A percentile compares a stretch with the other conserved stretches of the same genome.
Evolutionary conservation across 2,888 invertebrate species (phyloP).

Genomic region (Andricus quercusramuli): DNA sequence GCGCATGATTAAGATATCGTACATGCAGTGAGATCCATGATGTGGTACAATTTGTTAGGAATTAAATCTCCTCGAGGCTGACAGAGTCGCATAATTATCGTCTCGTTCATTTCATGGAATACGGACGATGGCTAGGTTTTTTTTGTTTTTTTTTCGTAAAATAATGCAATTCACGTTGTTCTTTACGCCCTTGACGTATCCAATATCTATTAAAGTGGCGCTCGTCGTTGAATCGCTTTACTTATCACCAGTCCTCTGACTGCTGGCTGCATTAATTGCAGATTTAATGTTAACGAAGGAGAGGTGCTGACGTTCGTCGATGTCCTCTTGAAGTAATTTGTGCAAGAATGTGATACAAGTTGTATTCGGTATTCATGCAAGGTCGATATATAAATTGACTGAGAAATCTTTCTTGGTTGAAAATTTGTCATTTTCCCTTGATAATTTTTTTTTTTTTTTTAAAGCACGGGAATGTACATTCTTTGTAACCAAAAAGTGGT

Average conservation of each 20-base stretch:
- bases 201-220: constrained; percentile 23
- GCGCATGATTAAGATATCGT: constrained; percentile 24
- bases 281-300: constrained; percentile 38
- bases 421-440: too few relatives aligned
- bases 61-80: constrained; percentile 20
- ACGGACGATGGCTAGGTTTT: background rate
- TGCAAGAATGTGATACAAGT: constrained; percentile 15
- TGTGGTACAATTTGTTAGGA: constrained; percentile 28
- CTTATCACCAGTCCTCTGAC: constrained; percentile 27
- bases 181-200: constrained; percentile 24
- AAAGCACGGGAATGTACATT: too few relatives aligned
- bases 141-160: background rate
- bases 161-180: constrained; percentile 33
- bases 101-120: constrained; percentile 31
- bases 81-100: constrained; percentile 21
- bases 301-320: constrained; percentile 22
- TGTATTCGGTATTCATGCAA: background rate
- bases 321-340: constrained; percentile 2
- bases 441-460: too few relatives aligned
- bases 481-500: too few relatives aligned
- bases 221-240: constrained; percentile 18
- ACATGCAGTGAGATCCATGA: constrained; percentile 19
- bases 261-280: constrained; percentile 33
- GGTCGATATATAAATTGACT: background rate
- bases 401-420: too few relatives aligned